Percentiles rank a stretch among this genome's conserved stretches.
Conservation (phyloP, 2,797 vertebrate species). For the Thunnus albacares region DNA sequence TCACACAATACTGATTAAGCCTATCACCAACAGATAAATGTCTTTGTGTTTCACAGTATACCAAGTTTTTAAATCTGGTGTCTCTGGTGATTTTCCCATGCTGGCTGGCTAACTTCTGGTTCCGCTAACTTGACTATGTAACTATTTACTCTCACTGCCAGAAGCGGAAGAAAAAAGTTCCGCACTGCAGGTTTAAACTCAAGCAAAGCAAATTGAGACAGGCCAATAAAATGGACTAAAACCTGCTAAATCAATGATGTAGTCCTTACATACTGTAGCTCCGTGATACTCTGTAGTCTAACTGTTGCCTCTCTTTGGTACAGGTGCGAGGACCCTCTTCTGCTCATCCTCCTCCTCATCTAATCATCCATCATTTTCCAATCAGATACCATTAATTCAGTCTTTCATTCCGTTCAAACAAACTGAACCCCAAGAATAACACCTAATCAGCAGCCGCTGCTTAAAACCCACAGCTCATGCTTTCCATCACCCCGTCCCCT, state of each 20-base stretch:
- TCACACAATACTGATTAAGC: too few species aligned
- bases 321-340: slow-evolving; percentile 81
- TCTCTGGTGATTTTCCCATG: too few species aligned
- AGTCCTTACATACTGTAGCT: slow-evolving; percentile 4
- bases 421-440: slow-evolving; percentile 29
- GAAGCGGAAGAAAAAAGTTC: too few species aligned
- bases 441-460: slow-evolving; percentile 24
- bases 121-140: too few species aligned
- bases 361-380: slow-evolving; percentile 58
- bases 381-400: neutral
- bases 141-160: too few species aligned
- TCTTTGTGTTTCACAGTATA: too few species aligned
- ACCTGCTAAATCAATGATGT: slow-evolving; percentile 5
- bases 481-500: slow-evolving; percentile 38
- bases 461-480: slow-evolving; percentile 46
- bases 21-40: too few species aligned
- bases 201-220: neutral
- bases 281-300: slow-evolving; percentile 56
- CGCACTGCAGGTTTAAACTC: too few species aligned
- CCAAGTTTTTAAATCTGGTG: too few species aligned
- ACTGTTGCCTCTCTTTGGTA: slow-evolving; percentile 77
- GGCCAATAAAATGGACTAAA: neutral
- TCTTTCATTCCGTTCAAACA: slow-evolving; percentile 40
- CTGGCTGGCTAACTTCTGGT: too few species aligned
- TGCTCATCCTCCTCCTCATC: slow-evolving; percentile 80